Evolutionary conservation across 2,888 invertebrate species (phyloP).

Genomic region (Cryptophagus acutangulus): DNA sequence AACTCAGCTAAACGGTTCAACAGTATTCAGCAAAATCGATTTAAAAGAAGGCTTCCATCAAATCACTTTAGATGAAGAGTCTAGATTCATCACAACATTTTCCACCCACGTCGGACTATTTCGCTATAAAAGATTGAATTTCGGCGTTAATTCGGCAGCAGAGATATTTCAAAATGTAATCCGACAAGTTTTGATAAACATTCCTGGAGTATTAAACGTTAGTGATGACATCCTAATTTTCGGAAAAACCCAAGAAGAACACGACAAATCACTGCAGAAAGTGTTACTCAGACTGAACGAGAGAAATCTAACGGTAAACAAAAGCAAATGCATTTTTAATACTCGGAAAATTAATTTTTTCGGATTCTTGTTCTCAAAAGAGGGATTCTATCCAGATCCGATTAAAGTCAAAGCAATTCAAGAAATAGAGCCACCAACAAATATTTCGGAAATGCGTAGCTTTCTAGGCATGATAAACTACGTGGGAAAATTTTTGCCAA

Average conservation of each 20-base stretch:
- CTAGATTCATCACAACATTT: slow-evolving; percentile 41
- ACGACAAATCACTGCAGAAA: slow-evolving; percentile 30
- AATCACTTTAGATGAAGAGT: slow-evolving; percentile 33
- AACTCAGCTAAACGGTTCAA: slow-evolving; percentile 18
- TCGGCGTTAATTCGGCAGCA: slow-evolving; percentile 42
- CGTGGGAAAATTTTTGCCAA: slow-evolving; percentile 5
- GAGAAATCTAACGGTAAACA: slow-evolving; percentile 29
- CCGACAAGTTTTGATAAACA: slow-evolving; percentile 6
- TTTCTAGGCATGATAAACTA: slow-evolving; percentile 11
- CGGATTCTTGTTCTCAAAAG: slow-evolving; percentile 28
- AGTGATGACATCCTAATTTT: slow-evolving; percentile 40
- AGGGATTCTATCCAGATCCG: slow-evolving; percentile 31
- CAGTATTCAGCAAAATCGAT: slow-evolving; percentile 34
- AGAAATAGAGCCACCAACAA: slow-evolving; percentile 6
- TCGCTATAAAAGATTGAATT: slow-evolving; percentile 41
- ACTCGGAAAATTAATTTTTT: slow-evolving; percentile 28
- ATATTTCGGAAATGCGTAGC: slow-evolving; percentile 6
- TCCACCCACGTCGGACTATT: slow-evolving; percentile 38
- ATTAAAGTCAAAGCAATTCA: slow-evolving; percentile 28
- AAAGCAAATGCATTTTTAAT: slow-evolving; percentile 34
- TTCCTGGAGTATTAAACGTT: slow-evolving; percentile 2
- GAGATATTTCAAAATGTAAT: slow-evolving; percentile 45
- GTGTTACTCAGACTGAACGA: slow-evolving; percentile 28
- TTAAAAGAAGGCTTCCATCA: slow-evolving; percentile 41
- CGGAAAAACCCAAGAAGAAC: slow-evolving; percentile 30